Base-by-base conservation (phyloP, 2,888 invertebrate genomes). In the Gonocerus acuteangulatus region DNA sequence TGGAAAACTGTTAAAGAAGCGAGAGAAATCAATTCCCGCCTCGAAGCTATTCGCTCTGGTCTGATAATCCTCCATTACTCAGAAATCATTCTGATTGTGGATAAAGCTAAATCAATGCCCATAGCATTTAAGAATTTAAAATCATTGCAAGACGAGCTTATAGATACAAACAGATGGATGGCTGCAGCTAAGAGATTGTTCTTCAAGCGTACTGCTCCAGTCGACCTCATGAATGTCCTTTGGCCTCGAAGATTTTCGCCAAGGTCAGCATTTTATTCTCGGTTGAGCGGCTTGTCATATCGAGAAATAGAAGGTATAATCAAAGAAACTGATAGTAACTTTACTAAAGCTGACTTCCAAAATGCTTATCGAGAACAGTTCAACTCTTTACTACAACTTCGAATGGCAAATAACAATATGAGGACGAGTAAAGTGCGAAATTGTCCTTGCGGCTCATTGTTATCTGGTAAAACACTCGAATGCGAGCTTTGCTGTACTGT, bases 401-500 rank as follows among this genome's bases (percentile, higher is more conserved):
- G 62, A 11, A 13, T 45, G 27, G 42, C 48, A 27, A 62, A 51
- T 34, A 36, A 23, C 18, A 42, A 13, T n/a, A 21, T 42, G n/a
- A 51, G 18, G 13, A 4, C 18, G 11, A 9, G 7, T 4, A 51
- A 47, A 54, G 23, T 21, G 15, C 16, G 36, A 7, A 44, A 44
- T 15, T 61, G 61, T 47, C 44, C 47, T 27, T 61, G 61, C 15
- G 52, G 52, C 9, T 22, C 23, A 32, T 22, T 19, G 34, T 21
- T 61, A 13, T 21, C 11, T 16, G 45, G 32, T 13, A 51, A 44
- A 23, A 21, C 42, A 16, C 49, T 65, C 9, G 60, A 51, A 11
- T 65, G 65, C 51, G 62, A 63, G 34, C 47, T 65, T n/a, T 65
- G 65, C 45, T 23, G 60, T 11, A 65, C 65, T 13, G 23, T 49